Conservation (phyloP, 1,140 invertebrate genomes). For the Rhyacophila brunnea region DNA sequence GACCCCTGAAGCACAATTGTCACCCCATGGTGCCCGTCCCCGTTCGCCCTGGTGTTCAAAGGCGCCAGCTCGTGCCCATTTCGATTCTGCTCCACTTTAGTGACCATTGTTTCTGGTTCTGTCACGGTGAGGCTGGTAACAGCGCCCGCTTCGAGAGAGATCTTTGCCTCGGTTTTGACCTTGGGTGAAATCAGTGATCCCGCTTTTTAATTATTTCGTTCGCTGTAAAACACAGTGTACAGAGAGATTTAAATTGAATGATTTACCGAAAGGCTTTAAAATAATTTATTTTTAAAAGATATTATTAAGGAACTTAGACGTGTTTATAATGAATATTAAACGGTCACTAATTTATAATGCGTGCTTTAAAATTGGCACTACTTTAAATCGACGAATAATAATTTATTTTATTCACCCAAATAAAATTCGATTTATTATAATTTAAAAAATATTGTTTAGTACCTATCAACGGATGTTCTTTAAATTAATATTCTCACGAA, state of each 20-base stretch:
- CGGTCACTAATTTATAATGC: too few species aligned
- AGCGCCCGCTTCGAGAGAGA: not conserved
- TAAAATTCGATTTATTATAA: too few species aligned
- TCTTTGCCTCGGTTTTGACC: not conserved
- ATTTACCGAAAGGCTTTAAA: too few species aligned
- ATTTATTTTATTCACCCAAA: too few species aligned
- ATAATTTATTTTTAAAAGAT: too few species aligned
- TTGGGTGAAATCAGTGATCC: not conserved
- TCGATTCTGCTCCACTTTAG: slow-evolving; percentile 55
- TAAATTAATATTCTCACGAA: too few species aligned
- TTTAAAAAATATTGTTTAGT: too few species aligned
- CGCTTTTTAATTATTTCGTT: not conserved
- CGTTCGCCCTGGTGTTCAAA: slow-evolving; percentile 64
- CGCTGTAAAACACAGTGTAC: not conserved
- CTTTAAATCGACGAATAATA: too few species aligned
- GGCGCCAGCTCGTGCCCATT: slow-evolving; percentile 78
- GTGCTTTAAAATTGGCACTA: too few species aligned
- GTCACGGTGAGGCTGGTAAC: not conserved
- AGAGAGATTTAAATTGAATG: not conserved
- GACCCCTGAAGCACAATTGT: slow-evolving; percentile 61
- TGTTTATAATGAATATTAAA: too few species aligned
- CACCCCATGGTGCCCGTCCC: slow-evolving; percentile 61
- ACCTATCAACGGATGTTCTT: too few species aligned
- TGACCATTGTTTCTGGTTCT: slow-evolving; percentile 44
- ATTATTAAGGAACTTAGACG: too few species aligned